Evolutionary conservation across 1,140 invertebrate species (phyloP).

Genomic region (Hyles vespertilio): DNA sequence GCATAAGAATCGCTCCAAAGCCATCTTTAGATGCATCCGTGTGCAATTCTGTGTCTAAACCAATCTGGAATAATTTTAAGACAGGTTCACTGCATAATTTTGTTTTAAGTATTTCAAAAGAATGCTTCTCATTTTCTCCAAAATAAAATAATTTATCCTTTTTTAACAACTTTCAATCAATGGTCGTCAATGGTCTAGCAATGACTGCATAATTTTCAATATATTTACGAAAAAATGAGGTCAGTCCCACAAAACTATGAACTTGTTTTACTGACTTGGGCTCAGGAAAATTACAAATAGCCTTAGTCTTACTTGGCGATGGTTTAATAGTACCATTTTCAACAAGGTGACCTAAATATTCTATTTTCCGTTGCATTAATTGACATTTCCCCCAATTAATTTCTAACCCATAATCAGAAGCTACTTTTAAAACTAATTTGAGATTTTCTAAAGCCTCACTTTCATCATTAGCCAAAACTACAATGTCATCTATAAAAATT

Average conservation of each 20-base stretch:
- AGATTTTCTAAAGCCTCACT: constrained; percentile 22
- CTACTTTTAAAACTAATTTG: constrained; percentile 27
- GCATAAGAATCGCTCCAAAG: neutral
- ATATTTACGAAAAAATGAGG: constrained; percentile 35
- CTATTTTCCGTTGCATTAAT: constrained; percentile 29
- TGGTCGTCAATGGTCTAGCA: constrained; percentile 7
- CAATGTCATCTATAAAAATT: constrained; percentile 21
- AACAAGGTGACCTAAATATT: constrained; percentile 3
- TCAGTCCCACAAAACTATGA: constrained; percentile 40
- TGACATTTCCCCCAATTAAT: constrained; percentile 52
- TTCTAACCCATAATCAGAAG: constrained; percentile 40
- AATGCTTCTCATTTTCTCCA: neutral
- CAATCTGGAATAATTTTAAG: constrained; percentile 1
- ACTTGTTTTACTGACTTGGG: constrained; percentile 23
- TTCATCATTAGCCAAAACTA: constrained; percentile 20
- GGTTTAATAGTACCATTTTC: constrained; percentile 15
- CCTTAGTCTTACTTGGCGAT: constrained; percentile 20
- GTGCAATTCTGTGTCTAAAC: constrained; percentile 4
- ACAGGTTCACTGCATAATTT: constrained; percentile 4
- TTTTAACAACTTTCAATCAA: constrained; percentile 12
- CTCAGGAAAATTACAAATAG: constrained; percentile 35
- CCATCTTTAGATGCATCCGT: constrained; percentile 1
- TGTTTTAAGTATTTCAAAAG: constrained; percentile 2
- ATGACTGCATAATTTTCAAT: constrained; percentile 26
- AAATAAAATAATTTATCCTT: constrained; percentile 13